phyloP scores from a whole-genome alignment of 2,797 vertebrate species.

The Bucorvus abyssinicus region DNA sequence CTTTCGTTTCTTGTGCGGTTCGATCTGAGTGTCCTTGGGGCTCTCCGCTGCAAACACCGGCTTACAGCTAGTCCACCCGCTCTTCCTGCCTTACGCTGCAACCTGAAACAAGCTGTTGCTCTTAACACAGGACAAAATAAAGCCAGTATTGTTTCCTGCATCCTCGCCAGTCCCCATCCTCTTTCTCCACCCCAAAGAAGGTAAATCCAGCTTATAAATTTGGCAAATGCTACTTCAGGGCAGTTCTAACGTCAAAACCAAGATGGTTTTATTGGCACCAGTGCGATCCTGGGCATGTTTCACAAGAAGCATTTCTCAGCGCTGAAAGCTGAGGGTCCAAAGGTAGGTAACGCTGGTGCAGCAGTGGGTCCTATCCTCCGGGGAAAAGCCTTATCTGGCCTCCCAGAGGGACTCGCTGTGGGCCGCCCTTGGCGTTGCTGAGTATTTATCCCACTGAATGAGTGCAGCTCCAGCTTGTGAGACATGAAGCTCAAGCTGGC shows the following conservation, averaged over 20 bases:
- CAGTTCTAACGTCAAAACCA: background rate
- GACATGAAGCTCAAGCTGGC: background rate
- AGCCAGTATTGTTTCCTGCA: background rate
- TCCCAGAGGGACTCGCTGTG: background rate
- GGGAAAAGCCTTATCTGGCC: background rate
- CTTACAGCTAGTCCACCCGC: background rate
- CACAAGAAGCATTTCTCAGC: background rate
- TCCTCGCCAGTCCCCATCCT: background rate
- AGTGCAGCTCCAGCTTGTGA: background rate
- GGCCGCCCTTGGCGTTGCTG: background rate
- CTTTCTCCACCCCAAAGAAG: background rate
- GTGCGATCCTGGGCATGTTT: background rate
- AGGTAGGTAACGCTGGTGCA: background rate
- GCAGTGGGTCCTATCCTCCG: background rate
- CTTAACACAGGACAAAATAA: background rate
- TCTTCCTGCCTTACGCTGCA: background rate
- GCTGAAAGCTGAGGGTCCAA: background rate
- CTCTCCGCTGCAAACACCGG: background rate
- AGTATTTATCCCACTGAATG: background rate
- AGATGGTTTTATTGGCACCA: background rate
- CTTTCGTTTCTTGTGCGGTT: background rate
- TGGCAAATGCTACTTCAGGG: background rate
- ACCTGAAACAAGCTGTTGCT: background rate
- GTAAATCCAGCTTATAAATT: background rate
- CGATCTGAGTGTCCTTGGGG: background rate